phyloP scores from a whole-genome alignment of 2,888 invertebrate species.

The Ceratothoa steindachneri region DNA sequence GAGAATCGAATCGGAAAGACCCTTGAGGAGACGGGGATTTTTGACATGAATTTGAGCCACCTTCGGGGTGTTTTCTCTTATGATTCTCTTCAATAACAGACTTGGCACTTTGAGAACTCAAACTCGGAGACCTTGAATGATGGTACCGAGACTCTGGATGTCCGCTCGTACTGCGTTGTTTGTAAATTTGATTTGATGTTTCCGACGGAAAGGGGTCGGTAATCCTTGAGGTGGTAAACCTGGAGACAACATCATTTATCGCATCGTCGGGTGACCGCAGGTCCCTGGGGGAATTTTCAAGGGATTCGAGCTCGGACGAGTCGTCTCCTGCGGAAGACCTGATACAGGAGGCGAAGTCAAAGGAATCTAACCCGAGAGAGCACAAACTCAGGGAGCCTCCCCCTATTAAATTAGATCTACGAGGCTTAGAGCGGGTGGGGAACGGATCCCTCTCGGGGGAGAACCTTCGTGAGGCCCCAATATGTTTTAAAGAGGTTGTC shows the following conservation, averaged over 20 bases:
- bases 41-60: background rate
- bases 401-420: constrained; percentile 1
- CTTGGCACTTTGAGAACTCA: background rate
- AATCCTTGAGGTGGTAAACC: background rate
- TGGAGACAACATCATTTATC: background rate
- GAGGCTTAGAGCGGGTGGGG: background rate
- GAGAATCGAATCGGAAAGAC: background rate
- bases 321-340: constrained; percentile 1
- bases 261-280: background rate
- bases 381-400: background rate
- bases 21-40: constrained; percentile 1
- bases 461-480: background rate
- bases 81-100: background rate
- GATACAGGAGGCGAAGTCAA: background rate
- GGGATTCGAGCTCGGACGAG: constrained; percentile 8
- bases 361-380: constrained; percentile 4
- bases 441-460: background rate
- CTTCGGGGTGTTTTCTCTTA: background rate
- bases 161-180: background rate
- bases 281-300: background rate
- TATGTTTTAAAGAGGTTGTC: background rate
- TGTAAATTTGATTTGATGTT: background rate
- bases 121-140: background rate
- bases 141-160: background rate
- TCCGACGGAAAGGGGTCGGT: background rate